These are phyloP conservation scores for Lepidostoma basale DNA, from an alignment of 1,140 invertebrate species.

Conservation along the genomic window DNA sequence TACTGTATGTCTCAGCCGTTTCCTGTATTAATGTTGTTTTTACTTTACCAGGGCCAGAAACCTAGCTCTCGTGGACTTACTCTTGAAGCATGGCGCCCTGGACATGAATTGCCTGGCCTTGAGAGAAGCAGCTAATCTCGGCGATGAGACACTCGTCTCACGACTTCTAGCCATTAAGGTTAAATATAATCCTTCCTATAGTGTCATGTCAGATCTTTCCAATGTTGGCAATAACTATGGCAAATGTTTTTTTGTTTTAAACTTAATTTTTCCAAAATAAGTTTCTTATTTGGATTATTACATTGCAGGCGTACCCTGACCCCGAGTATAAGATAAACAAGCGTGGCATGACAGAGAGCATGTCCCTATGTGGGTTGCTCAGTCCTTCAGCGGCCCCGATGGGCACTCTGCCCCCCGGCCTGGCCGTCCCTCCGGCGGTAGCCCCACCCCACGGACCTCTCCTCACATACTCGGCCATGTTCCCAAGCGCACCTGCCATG, in stretches of 20 bases:
- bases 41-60: conserved; percentile 56
- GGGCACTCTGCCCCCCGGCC: conserved; percentile 14
- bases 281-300: conserved; percentile 38
- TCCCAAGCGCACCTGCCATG: conserved; percentile 87
- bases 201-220: neutral
- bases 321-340: conserved; percentile 89
- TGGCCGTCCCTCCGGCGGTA: conserved; percentile 5
- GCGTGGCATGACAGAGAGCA: conserved; percentile 76
- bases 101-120: conserved; percentile 88
- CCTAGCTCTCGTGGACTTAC: conserved; percentile 69
- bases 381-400: conserved; percentile 23
- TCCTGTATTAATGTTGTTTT: neutral
- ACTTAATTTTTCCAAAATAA: conserved; percentile 46
- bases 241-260: conserved; percentile 30
- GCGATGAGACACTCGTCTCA: conserved; percentile 75
- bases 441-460: conserved; percentile 54
- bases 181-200: neutral
- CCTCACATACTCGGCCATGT: conserved; percentile 79
- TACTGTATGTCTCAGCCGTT: neutral
- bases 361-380: conserved; percentile 49
- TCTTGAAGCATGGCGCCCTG: conserved; percentile 85
- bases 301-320: conserved; percentile 73
- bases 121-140: conserved; percentile 69
- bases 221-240: neutral
- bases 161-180: conserved; percentile 80